Percentiles rank a stretch among this genome's conserved stretches.
Conservation (phyloP, 2,797 vertebrate species). For the Triplophysa bombifrons region DNA sequence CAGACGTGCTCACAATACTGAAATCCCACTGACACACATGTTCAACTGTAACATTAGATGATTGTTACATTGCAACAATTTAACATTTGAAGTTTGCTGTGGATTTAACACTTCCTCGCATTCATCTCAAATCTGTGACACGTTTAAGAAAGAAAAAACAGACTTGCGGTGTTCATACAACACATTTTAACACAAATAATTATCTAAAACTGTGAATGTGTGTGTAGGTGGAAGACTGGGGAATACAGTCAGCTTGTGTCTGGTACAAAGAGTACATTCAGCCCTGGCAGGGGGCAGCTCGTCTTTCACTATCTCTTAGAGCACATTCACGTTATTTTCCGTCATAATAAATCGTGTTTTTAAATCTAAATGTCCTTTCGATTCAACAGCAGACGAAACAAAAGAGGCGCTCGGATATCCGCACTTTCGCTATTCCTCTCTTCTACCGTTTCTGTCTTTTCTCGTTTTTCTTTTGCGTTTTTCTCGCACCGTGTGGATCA, state of each 20-base stretch:
- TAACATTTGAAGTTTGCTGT: not conserved
- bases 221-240: slow-evolving; percentile 26
- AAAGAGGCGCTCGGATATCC: not conserved
- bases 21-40: not conserved
- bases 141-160: not conserved
- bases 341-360: not conserved
- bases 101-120: not conserved
- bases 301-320: not conserved
- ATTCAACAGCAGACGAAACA: slow-evolving; percentile 2
- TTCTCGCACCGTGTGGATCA: not conserved
- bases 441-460: not conserved
- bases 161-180: not conserved
- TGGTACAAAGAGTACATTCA: slow-evolving; percentile 29
- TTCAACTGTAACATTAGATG: not conserved
- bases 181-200: not conserved
- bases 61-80: not conserved
- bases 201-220: not conserved
- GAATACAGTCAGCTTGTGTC: slow-evolving; percentile 31
- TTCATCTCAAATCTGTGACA: not conserved
- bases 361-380: not conserved
- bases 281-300: not conserved
- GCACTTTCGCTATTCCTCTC: slow-evolving; percentile 31
- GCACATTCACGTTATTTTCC: not conserved
- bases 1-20: not conserved
- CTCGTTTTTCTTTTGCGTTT: not conserved